Evolutionary conservation across 2,888 invertebrate species (phyloP).

Genomic region (Idaea straminata): DNA sequence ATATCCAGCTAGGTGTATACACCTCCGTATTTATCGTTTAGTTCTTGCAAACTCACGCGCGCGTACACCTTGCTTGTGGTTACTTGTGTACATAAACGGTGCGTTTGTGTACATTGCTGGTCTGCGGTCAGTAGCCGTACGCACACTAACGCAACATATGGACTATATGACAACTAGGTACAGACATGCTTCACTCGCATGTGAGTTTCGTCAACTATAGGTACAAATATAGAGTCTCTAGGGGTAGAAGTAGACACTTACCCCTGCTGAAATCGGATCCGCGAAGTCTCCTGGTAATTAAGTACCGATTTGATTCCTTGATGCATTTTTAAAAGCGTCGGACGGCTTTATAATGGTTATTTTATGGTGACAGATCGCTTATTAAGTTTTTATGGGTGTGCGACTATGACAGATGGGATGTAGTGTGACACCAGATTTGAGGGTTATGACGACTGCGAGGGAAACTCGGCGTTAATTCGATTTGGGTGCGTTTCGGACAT

Average conservation of each 20-base stretch:
- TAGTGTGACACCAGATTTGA: slow-evolving; percentile 76
- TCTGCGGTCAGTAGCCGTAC: background rate
- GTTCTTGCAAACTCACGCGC: slow-evolving; percentile 23
- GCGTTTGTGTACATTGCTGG: background rate
- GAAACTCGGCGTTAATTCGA: background rate
- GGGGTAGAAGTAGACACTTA: slow-evolving; percentile 38
- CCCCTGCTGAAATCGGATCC: slow-evolving; percentile 68
- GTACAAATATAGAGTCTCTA: background rate
- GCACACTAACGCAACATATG: background rate
- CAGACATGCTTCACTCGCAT: background rate
- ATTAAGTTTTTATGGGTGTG: slow-evolving; percentile 76
- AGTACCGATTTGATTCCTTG: slow-evolving; percentile 79
- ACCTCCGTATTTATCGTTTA: slow-evolving; percentile 28
- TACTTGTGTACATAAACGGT: background rate
- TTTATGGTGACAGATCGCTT: slow-evolving; percentile 80
- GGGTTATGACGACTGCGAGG: slow-evolving; percentile 39
- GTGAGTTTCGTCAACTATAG: background rate
- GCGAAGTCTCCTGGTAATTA: slow-evolving; percentile 78
- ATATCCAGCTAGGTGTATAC: slow-evolving; percentile 57
- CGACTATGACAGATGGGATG: slow-evolving; percentile 75
- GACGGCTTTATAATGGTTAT: slow-evolving; percentile 79
- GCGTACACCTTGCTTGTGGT: background rate
- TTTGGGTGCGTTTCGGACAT: background rate
- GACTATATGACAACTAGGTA: background rate
- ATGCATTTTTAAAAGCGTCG: slow-evolving; percentile 78